phyloP scores from a whole-genome alignment of 2,797 vertebrate species.

The Lacerta viridis region DNA sequence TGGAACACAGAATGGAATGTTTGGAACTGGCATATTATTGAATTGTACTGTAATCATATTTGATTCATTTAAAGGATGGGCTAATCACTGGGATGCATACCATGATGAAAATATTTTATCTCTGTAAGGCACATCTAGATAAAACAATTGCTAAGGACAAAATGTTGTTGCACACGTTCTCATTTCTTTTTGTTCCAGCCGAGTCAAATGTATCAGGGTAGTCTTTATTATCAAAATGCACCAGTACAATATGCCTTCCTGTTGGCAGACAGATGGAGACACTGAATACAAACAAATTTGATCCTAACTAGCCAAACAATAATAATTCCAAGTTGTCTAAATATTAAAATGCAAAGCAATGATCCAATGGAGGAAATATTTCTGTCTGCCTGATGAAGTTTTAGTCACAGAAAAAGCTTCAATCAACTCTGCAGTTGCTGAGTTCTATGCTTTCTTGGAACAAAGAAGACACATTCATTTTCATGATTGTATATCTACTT shows the following conservation, averaged over 20 bases:
- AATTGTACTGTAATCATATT: background rate
- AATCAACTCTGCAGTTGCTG: background rate
- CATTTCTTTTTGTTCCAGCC: background rate
- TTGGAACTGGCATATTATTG: background rate
- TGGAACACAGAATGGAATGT: background rate
- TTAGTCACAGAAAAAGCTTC: conserved; percentile 1
- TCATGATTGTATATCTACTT: background rate
- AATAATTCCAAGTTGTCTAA: background rate
- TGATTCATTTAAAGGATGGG: conserved; percentile 1
- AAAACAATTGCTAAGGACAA: background rate
- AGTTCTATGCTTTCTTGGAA: background rate
- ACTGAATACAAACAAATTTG: background rate
- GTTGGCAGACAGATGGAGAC: background rate
- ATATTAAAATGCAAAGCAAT: conserved; percentile 2
- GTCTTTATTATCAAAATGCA: background rate
- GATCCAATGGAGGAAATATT: conserved; percentile 8
- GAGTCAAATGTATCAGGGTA: background rate
- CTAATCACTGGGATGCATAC: background rate
- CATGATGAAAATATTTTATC: background rate
- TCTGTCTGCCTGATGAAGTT: background rate
- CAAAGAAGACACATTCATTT: background rate
- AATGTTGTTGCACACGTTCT: background rate
- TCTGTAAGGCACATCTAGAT: background rate
- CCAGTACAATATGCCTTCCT: background rate
- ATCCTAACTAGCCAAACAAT: background rate